phyloP scores from a whole-genome alignment of 2,888 invertebrate species.

The Drosophila mulleri region DNA sequence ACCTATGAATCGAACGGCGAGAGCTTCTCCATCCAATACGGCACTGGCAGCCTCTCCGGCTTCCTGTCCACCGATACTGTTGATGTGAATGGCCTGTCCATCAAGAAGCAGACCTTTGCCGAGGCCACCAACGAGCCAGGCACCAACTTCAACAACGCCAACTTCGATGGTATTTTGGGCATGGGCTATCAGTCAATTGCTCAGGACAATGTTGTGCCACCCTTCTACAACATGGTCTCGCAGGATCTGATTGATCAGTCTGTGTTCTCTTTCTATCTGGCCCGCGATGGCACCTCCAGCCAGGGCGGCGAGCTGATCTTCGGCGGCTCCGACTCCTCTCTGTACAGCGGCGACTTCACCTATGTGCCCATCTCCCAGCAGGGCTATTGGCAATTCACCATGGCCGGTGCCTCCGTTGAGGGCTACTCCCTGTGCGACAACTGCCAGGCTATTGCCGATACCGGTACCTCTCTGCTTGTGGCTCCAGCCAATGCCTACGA shows the following conservation, averaged over 20 bases:
- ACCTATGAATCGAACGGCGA: conserved; percentile 95
- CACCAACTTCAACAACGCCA: conserved; percentile 95
- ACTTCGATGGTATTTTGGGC: conserved; percentile 98
- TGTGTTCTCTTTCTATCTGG: conserved; percentile 96
- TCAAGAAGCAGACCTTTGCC: conserved; percentile 94
- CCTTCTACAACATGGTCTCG: conserved; percentile 95
- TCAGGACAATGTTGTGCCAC: conserved; percentile 94
- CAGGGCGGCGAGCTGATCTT: conserved; percentile 92
- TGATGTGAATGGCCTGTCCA: conserved; percentile 88
- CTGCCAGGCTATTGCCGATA: conserved; percentile 93
- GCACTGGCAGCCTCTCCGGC: conserved; percentile 96
- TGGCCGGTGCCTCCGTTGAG: conserved; percentile 89
- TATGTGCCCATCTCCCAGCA: conserved; percentile 92
- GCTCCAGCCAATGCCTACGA: conserved; percentile 82
- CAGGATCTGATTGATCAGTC: conserved; percentile 89
- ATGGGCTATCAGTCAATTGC: conserved; percentile 94
- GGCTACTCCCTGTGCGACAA: conserved; percentile 86
- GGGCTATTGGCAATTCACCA: conserved; percentile 98
- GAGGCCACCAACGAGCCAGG: conserved; percentile 97
- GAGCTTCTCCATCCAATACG: conserved; percentile 95
- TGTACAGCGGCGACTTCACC: conserved; percentile 88
- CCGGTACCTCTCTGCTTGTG: conserved; percentile 97
- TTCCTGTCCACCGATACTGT: conserved; percentile 96
- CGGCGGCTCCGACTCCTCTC: conserved; percentile 96
- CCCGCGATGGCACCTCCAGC: conserved; percentile 86